These are phyloP conservation scores for Baccha elongata DNA, from an alignment of 2,888 invertebrate species.

Conservation along the genomic window DNA sequence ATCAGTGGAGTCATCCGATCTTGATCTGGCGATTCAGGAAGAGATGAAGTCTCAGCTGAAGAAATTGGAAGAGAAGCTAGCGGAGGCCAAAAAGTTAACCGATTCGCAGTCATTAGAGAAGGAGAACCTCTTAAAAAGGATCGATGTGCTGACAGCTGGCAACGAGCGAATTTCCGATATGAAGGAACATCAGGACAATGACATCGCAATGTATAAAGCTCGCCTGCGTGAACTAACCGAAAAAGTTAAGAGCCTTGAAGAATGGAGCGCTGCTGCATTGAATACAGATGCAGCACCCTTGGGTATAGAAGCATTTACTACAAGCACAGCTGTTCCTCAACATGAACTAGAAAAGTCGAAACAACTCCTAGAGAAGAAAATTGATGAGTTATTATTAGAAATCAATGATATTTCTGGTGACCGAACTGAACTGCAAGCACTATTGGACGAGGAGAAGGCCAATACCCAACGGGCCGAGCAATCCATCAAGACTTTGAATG, in stretches of 20 bases:
- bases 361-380: conserved; percentile 75
- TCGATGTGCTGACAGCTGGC: conserved; percentile 89
- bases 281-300: not conserved
- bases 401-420: conserved; percentile 85
- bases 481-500: conserved; percentile 76
- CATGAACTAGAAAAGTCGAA: conserved; percentile 29
- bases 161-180: conserved; percentile 91
- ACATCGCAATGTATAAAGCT: conserved; percentile 88
- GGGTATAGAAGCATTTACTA: not conserved
- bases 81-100: conserved; percentile 84
- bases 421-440: conserved; percentile 85
- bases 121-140: conserved; percentile 86
- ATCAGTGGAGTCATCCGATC: conserved; percentile 81
- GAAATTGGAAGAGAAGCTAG: conserved; percentile 86
- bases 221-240: conserved; percentile 88
- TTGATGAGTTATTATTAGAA: conserved; percentile 84
- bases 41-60: conserved; percentile 88
- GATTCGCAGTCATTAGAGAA: conserved; percentile 87
- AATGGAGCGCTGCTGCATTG: conserved; percentile 80
- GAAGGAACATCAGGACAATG: conserved; percentile 91
- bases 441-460: conserved; percentile 84
- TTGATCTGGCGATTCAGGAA: conserved; percentile 91
- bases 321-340: not conserved
- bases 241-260: conserved; percentile 85
- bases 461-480: conserved; percentile 79